phyloP scores from a whole-genome alignment of 2,888 invertebrate genomes.

The Machimus rusticus region DNA sequence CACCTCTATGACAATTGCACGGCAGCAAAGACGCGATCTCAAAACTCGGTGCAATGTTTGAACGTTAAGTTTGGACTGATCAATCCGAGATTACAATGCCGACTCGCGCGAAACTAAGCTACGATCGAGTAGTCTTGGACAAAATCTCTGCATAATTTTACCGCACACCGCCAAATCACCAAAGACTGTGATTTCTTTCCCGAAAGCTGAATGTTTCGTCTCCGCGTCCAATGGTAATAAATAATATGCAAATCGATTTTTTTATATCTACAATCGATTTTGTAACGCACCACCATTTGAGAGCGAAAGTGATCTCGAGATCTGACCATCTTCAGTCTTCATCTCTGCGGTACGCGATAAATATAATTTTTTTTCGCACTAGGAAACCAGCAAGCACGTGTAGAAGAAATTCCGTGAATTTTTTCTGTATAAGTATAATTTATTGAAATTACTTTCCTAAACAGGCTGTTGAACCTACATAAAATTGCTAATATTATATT shows the following conservation, averaged over 20 bases:
- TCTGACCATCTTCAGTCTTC: slow-evolving; percentile 14
- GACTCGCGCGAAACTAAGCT: slow-evolving; percentile 23
- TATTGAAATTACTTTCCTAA: not conserved
- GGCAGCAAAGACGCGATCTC: slow-evolving; percentile 1
- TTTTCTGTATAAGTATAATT: not conserved
- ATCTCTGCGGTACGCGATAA: not conserved
- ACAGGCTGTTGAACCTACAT: not conserved
- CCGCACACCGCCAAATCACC: slow-evolving; percentile 19
- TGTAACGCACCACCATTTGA: slow-evolving; percentile 3
- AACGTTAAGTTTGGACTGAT: slow-evolving; percentile 12
- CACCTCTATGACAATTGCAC: not conserved
- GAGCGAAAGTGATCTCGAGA: slow-evolving; percentile 35
- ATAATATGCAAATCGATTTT: slow-evolving; percentile 40
- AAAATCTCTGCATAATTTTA: slow-evolving; percentile 30
- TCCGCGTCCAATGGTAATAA: not conserved
- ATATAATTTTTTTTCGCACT: not conserved
- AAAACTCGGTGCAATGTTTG: not conserved
- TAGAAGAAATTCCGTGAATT: not conserved
- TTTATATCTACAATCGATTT: slow-evolving; percentile 11
- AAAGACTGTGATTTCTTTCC: not conserved
- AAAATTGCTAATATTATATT: not conserved
- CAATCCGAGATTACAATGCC: slow-evolving; percentile 27
- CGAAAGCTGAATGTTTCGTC: slow-evolving; percentile 14
- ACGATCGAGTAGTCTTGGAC: slow-evolving; percentile 19
- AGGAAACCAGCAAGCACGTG: not conserved